Evolutionary conservation across 2,113 vertebrate genomes (phyloP), one percentile per base, ranked within the genome.

Genomic region (Hemichromis elongatus): DNA sequence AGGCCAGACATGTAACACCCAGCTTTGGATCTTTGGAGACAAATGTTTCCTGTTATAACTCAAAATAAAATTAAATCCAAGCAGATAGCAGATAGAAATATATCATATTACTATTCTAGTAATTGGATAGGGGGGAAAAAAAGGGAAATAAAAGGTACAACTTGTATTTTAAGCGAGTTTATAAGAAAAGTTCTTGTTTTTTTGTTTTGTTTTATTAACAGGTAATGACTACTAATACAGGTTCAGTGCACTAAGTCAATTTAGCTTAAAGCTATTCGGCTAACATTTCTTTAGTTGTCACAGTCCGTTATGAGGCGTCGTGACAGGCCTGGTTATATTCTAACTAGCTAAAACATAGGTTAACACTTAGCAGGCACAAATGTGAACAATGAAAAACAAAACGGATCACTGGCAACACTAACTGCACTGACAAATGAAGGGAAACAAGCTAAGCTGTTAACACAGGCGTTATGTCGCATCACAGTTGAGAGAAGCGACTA

Each of bases 381-480:
- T 21, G 80, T 45, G n/a, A 28, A 57, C 18, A 57, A 9, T 37
- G 59, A 8, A 56, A 80, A 75, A 80, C 50, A 30, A 63, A 61
- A 63, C 18, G 45, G 40, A 66, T 8, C 35, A 13, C 7, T 7
- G 6, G 7, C 3, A 3, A 3, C 1, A 10, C 21, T 11, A 8
- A 11, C 28, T 3, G 40, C 24, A 3, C 18, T 9, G 59, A 24
- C n/a, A 30, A 68, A 73, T 47, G 1, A 30, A 40, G 35, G 21
- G 26, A 54, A 54, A 61, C 12, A 18, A 33, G 61, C 54, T 2
- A 56, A n/a, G 21, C 24, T 2, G 77, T n/a, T 33, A 28, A 77
- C 81, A 54, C 5, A 7, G 47, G 9, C 9, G 55, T 37, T 53
- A 16, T 90, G 92, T 87, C 91, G 92, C 93, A 94, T 88, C 82